A percentile compares a stretch with the other conserved stretches of the same genome.
These are phyloP conservation scores for Characodon lateralis DNA, from an alignment of 2,797 vertebrate species.

Conservation along the genomic window DNA sequence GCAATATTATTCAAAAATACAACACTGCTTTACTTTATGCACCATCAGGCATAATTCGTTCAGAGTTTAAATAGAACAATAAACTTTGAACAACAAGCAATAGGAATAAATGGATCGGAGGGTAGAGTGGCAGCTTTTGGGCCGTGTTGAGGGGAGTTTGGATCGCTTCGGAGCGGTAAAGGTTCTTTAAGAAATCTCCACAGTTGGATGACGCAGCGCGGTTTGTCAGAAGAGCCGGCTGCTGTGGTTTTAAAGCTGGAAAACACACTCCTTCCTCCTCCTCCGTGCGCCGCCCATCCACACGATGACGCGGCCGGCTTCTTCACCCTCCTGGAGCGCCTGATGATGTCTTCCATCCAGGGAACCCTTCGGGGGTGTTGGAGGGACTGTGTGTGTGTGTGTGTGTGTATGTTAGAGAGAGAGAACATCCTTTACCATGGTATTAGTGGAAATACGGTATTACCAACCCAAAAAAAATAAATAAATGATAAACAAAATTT, in stretches of 20 bases:
- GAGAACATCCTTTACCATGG: too few species aligned
- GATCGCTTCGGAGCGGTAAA: constrained; percentile 55
- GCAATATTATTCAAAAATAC: not conserved
- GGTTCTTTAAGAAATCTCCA: constrained; percentile 75
- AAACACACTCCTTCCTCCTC: constrained; percentile 86
- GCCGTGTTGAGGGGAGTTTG: constrained; percentile 57
- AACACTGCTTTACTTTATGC: constrained; percentile 34
- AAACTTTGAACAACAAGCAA: constrained; percentile 20
- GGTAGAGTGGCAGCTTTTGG: constrained; percentile 32
- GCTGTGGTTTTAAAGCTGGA: constrained; percentile 94
- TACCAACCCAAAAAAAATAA: too few species aligned
- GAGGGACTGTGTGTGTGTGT: not conserved
- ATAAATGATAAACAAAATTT: too few species aligned
- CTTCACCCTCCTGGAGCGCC: constrained; percentile 67
- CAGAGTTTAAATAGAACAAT: not conserved
- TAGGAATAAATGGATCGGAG: constrained; percentile 1
- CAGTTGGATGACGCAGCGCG: constrained; percentile 87
- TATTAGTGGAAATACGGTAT: too few species aligned
- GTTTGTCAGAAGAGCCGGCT: constrained; percentile 77
- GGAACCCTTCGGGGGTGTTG: constrained; percentile 70
- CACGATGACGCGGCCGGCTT: constrained; percentile 83
- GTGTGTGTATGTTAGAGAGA: not conserved
- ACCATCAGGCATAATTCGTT: constrained; percentile 24
- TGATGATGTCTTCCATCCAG: constrained; percentile 63
- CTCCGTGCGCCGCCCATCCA: constrained; percentile 77